Base-by-base conservation (phyloP, 2,797 vertebrate genomes). In the Denticeps clupeoides region DNA sequence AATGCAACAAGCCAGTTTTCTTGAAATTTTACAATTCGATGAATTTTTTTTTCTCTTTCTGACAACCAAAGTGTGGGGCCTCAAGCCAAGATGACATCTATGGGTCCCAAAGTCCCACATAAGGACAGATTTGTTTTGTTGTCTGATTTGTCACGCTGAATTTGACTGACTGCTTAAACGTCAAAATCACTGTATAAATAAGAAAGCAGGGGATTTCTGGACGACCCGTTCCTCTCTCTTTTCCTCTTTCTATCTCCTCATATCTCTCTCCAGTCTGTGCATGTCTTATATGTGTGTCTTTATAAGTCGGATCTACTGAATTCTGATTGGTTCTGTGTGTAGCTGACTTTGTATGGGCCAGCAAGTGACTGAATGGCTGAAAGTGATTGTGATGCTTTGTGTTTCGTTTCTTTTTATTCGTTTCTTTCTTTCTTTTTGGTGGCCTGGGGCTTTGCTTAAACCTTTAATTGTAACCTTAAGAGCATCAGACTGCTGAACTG, bases 261-360 rank as follows among this genome's bases (percentile, higher is more conserved):
- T 12, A 4, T 32, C 18, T 29, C 13, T 49, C 24, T 47, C 45
- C 9, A 51, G 33, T 48, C 8, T 47, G 8, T 52, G 43, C 55
- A 47, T 24, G 53, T 38, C 9, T 11, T 38, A 3, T n/a, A n/a
- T 56, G 32, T 49, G 32, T 56, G 45, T 60, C 38, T 44, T 45
- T 46, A 62, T 49, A 43, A 49, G 42, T 60, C 45, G 56, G 55
- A 57, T 51, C 55, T 45, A 51, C n/a, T n/a, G n/a, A n/a, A n/a
- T n/a, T n/a, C n/a, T n/a, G 38, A 38, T 16, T 38, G 35, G 9
- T 38, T 38, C 38, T 21, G 16, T 38, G 35, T 38, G 35, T 38
- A 38, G 35, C 18, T 21, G 35, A 35, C 38, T 21, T 38, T 35
- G 18, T 12, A 28, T 31, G 5, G 5, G n/a, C 18, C 35, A n/a